phyloP scores from a whole-genome alignment of 2,113 vertebrate genomes.

The Sinocyclocheilus grahami region DNA sequence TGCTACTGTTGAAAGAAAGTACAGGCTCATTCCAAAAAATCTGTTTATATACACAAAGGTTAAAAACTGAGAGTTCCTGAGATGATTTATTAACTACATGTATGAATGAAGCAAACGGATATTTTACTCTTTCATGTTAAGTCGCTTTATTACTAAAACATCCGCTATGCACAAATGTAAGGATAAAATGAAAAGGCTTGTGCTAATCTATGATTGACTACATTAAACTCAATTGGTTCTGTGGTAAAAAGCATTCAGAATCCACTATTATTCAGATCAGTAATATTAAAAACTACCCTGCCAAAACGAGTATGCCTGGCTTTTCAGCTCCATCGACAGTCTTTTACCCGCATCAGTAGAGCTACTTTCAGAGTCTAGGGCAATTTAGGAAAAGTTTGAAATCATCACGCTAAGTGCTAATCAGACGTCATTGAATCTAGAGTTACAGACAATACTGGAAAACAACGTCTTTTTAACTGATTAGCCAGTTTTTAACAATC shows the following conservation, averaged over 20 bases:
- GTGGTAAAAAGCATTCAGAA: conserved; percentile 48
- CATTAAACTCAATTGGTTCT: conserved; percentile 50
- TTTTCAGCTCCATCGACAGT: conserved; percentile 21
- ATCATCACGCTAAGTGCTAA: conserved; percentile 70
- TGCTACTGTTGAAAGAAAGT: not conserved
- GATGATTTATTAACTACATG: not conserved
- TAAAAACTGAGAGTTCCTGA: not conserved
- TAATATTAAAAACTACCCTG: conserved; percentile 42
- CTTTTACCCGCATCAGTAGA: conserved; percentile 43
- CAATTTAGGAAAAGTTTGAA: conserved; percentile 49
- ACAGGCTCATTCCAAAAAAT: not conserved
- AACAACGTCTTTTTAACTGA: conserved; percentile 49
- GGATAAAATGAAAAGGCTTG: conserved; percentile 35
- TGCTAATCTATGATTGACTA: conserved; percentile 50
- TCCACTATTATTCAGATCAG: conserved; percentile 55
- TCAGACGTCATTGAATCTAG: conserved; percentile 68
- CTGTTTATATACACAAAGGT: not conserved
- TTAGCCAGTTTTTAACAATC: conserved; percentile 23
- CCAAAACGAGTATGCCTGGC: conserved; percentile 29
- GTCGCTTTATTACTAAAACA: conserved; percentile 2
- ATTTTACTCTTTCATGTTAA: not conserved
- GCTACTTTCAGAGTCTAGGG: conserved; percentile 40
- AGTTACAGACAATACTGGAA: conserved; percentile 13
- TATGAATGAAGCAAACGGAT: conserved; percentile 5
- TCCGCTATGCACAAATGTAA: not conserved